Base-by-base conservation (phyloP, 1,140 invertebrate genomes). In the Bicyclus anynana region DNA sequence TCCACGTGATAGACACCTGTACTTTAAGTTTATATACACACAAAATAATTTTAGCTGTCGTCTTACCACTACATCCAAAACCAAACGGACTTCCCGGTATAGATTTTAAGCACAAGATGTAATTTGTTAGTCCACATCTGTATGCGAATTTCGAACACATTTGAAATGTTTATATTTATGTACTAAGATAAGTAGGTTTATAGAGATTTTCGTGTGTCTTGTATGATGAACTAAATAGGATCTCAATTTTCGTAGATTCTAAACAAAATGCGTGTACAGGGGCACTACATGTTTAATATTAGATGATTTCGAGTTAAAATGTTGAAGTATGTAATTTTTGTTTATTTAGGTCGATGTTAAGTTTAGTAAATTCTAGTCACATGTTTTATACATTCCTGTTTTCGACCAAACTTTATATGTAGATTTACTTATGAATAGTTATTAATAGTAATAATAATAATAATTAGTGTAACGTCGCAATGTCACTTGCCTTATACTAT, bases 341-440 rank as follows among this genome's bases (percentile, higher is more conserved):
- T 67, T 80, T 86, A 80, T 82, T 78, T 80, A 84, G 74, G 75
- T 80, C 73, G 74, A 83, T 76, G 84, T 87, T 87, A 87, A 81
- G 84, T 87, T 87, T 85, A 85, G 73, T 77, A 87, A 87, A 87
- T 84, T 87, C 84, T 87, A 87, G 84, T 85, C 84, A 87, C 65
- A 80, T 80, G 80, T 87, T 85, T 82, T 77, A 81, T 69, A 84
- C 82, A 84, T 87, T 85, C 84, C 82, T 85, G 80, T 87, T 85
- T 82, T 83, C 80, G 84, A 87, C 82, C 84, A 85, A 85, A 84
- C 79, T 76, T 80, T 71, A 72, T 73, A 59, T 52, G 52, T 78
- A 68, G 59, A 62, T 63, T 67, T 67, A 64, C 42, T 66, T 64
- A 67, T 56, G 26, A 48, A 48, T 73, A 67, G 58, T 50, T 47